A percentile compares a stretch with the other conserved stretches of the same genome.
phyloP scores from a whole-genome alignment of 2,888 invertebrate species.

The Lasioglossum lativentre region DNA sequence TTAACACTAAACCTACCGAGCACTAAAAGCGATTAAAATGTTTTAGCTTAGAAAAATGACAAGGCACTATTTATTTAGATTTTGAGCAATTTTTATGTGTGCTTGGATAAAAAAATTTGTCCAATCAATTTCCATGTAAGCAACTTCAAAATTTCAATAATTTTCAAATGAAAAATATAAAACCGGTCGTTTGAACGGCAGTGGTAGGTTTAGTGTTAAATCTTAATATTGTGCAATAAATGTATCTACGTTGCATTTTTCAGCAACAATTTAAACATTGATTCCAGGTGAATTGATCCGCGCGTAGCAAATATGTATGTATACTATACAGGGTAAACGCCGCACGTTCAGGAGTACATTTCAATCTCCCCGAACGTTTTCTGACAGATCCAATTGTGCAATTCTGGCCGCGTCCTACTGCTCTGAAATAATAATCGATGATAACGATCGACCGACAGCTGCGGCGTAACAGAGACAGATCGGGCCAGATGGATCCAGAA shows the following conservation, averaged over 20 bases:
- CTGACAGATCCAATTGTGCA: constrained; percentile 6
- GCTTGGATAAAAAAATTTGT: no score
- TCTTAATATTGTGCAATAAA: background rate
- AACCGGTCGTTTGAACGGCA: no score
- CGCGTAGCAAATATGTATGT: background rate
- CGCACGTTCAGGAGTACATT: background rate
- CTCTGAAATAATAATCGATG: constrained; percentile 5
- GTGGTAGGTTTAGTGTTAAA: no score
- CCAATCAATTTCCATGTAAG: no score
- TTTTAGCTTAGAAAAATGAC: no score
- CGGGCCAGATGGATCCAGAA: background rate
- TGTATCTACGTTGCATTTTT: background rate
- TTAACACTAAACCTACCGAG: no score
- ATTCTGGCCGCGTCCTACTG: constrained; percentile 1
- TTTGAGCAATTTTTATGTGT: no score
- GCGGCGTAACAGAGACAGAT: background rate
- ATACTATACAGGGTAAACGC: no score
- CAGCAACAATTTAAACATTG: background rate
- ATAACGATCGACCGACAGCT: constrained; percentile 3
- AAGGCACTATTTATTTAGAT: no score
- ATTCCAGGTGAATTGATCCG: background rate
- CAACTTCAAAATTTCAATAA: no score
- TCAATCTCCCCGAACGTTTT: background rate
- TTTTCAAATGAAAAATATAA: no score
- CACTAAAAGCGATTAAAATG: no score